A percentile compares a stretch with the other conserved stretches of the same genome.
Evolutionary conservation across 2,888 invertebrate species (phyloP).

Genomic region (Eledona agricola): DNA sequence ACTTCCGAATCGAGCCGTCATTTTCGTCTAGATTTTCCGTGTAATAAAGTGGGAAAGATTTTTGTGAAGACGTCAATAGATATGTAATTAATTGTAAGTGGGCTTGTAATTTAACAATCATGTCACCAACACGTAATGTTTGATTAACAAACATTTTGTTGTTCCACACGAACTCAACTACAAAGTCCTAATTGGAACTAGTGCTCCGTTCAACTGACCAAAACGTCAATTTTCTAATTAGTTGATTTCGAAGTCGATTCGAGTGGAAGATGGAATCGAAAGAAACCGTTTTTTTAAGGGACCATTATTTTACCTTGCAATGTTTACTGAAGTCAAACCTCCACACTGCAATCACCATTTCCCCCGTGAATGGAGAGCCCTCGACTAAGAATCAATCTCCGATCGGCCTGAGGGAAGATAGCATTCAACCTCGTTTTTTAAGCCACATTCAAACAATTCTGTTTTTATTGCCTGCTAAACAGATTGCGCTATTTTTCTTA

Average conservation of each 20-base stretch:
- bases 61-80: no score
- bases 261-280: conserved; percentile 20
- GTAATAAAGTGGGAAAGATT: no score
- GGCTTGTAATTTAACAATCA: conserved; percentile 15
- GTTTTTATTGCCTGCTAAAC: conserved; percentile 35
- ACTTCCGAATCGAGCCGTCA: no score
- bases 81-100: conserved; percentile 1
- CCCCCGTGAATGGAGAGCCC: conserved; percentile 39
- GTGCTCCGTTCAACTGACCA: conserved; percentile 9
- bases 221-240: background rate
- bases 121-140: conserved; percentile 25
- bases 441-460: conserved; percentile 33
- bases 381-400: conserved; percentile 40
- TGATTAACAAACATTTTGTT: conserved; percentile 24
- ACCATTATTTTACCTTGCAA: conserved; percentile 39
- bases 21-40: no score
- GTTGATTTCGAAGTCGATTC: conserved; percentile 3
- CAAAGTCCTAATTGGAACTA: conserved; percentile 14
- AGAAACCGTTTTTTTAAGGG: conserved; percentile 35
- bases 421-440: conserved; percentile 31
- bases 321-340: conserved; percentile 35
- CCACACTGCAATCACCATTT: conserved; percentile 40
- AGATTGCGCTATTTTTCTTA: conserved; percentile 28
- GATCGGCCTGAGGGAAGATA: conserved; percentile 39
- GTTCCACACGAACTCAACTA: conserved; percentile 6